These are phyloP conservation scores for Eupithecia centaureata DNA, from an alignment of 2,888 invertebrate genomes.

Conservation along the genomic window DNA sequence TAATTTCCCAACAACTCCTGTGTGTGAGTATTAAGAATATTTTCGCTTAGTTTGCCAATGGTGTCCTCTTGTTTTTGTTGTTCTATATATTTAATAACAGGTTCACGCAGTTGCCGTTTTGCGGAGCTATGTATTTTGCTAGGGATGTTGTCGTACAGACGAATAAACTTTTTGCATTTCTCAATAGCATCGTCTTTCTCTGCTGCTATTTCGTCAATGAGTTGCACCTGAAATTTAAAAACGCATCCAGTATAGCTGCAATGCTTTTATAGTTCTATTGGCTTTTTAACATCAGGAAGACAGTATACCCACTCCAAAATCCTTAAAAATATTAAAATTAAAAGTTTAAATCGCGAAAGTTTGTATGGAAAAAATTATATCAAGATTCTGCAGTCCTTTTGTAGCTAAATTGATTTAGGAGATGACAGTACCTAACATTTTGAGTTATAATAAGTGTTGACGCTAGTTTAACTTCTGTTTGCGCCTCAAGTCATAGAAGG, in stretches of 20 bases:
- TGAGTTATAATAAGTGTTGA: no score
- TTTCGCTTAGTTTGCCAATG: conserved; percentile 81
- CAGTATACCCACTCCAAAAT: no score
- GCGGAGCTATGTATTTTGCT: conserved; percentile 67
- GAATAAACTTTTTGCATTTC: conserved; percentile 86
- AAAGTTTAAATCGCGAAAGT: no score
- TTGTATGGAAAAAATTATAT: no score
- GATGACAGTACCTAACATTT: no score
- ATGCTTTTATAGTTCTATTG: neutral
- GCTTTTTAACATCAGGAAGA: no score
- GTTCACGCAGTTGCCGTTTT: conserved; percentile 75
- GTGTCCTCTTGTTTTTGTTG: conserved; percentile 83
- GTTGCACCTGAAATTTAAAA: conserved; percentile 73
- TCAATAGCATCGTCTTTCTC: conserved; percentile 86
- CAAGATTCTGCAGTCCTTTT: no score
- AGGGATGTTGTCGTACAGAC: conserved; percentile 85
- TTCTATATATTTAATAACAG: conserved; percentile 75
- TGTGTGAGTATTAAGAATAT: conserved; percentile 83
- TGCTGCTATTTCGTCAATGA: conserved; percentile 88
- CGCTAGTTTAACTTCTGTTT: no score
- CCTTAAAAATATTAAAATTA: no score
- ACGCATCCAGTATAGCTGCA: neutral
- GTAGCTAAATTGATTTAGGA: no score
- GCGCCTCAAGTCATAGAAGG: no score
- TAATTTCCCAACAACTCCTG: conserved; percentile 88